Base-by-base conservation (phyloP, 2,113 vertebrate species). In the Syngnathus floridae region DNA sequence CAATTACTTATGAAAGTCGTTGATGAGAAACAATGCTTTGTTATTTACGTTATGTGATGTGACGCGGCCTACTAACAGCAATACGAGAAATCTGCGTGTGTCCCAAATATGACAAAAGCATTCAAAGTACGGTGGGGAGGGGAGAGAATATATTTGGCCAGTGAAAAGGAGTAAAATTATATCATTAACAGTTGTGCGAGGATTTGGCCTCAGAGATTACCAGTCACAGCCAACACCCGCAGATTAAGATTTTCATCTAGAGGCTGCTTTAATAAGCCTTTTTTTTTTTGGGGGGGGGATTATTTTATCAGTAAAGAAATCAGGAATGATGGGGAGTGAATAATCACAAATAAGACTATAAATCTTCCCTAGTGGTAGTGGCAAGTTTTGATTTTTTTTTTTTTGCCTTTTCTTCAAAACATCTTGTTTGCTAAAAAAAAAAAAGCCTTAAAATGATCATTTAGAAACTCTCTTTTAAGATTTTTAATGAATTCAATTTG, bases 121-220 rank as follows among this genome's bases (percentile, higher is more conserved):
- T 77, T 84, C 76, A 40, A 64, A 68, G 70, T 26, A 52, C 22
- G 17, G 62, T 82, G 68, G 57, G 80, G 77, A 64, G 78, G 57
- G 80, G 77, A 62, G 78, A 81, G 74, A 75, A 73, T 79, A 85
- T 78, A 77, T 81, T 84, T 83, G 82, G 66, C 70, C 77, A 81
- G 82, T 78, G 73, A 87, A 77, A 71, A 84, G 26, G 75, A 64
- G 77, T 75, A 63, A 79, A 73, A 79, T 88, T 89, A 88, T 83
- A 85, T 87, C 90, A 90, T 77, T 77, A 73, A 66, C 78, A 78
- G 62, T 70, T 70, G 69, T 13, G 73, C 73, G 58, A 70, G 63
- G 73, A 67, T 67, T 75, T 67, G 76, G 84, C 70, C 78, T 70
- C 71, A 16, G 66, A 77, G 70, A 81, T 65, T 77, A 78, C 70